Base-by-base conservation (phyloP, 2,113 vertebrate genomes). In the Holacanthus passer region DNA sequence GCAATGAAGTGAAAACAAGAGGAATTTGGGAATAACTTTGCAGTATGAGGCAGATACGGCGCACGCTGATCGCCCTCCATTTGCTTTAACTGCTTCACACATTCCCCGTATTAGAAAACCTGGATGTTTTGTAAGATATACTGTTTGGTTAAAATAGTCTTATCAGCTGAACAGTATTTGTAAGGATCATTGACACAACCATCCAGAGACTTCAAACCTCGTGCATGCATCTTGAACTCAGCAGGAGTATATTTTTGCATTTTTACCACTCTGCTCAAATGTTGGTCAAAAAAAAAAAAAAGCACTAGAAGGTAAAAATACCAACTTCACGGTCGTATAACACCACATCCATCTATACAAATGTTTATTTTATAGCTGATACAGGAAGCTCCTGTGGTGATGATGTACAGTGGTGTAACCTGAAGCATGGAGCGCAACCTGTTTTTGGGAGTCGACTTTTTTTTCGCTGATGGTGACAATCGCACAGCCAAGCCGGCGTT, bases 1-100 rank as follows among this genome's bases (percentile, higher is more conserved):
- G 89, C 86, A 89, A 56, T 89, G 86, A 87, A 80, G 82, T 85
- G 88, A 87, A 92, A 89, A 89, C 71, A 82, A 81, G 73, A 80
- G 82, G 86, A 89, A 92, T 84, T 82, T 83, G 72, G 82, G 77
- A 85, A 85, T 79, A 88, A 74, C 84, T 73, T 35, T 85, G 75
- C 76, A 80, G 65, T n/a, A 27, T 60, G 71, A 65, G 68, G 82
- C 41, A 62, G 55, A 81, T 83, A 68, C 65, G 69, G 48, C 39
- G 62, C 58, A 62, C 81, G 82, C 59, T 88, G 87, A 91, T 90
- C 82, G 82, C 63, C 68, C 76, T 76, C 73, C 79, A 85, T 89
- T 85, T 77, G 73, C 52, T 84, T 81, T 88, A 79, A 88, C 64
- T 68, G 52, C 60, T 43, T 77, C 73, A 52, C 71, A 79, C 53